Evolutionary conservation across 2,113 vertebrate genomes (phyloP), one percentile per base, ranked within the genome.

Genomic region (Seriola aureovittata): DNA sequence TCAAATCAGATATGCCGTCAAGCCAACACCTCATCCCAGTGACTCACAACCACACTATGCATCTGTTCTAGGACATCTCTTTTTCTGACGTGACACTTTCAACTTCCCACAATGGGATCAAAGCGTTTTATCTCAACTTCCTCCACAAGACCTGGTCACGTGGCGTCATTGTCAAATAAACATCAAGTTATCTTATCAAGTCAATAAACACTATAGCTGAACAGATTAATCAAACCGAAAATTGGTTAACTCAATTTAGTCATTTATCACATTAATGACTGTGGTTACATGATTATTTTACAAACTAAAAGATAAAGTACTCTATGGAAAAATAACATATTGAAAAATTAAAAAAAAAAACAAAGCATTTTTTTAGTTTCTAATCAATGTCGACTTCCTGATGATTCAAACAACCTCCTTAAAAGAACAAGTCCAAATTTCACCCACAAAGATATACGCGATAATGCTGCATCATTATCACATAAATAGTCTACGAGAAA

Each of bases 381-480:
- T 32, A 44, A 78, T 40, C n/a, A 52, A 69, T 12, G 63, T 11
- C 0, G 16, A 71, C 54, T 25, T 34, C 3, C 7, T 12, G 32
- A 36, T 9, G 42, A 77, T 66, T 16, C 75, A 67, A 81, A 81
- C 36, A 59, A 17, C 58, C 38, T 72, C 17, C 7, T 57, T 50
- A 17, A 78, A 66, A 75, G 32, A 34, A 23, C 8, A 69, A 46
- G 5, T 54, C 3, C 5, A n/a, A 52, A 58, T 50, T 34, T 73
- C 34, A 67, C n/a, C 14, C 25, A 74, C 17, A 71, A 52, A 68
- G 44, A 50, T 0, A 2, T 40, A 29, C 8, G 58, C 52, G 8
- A 69, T 71, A 69, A 65, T 34, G 66, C 71, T 78, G 32, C 76
- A 82, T 89, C 67, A 66, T 72, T 82, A 66, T 71, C 5, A 38